phyloP scores from a whole-genome alignment of 2,888 invertebrate species.

The Resseliella maxima region DNA sequence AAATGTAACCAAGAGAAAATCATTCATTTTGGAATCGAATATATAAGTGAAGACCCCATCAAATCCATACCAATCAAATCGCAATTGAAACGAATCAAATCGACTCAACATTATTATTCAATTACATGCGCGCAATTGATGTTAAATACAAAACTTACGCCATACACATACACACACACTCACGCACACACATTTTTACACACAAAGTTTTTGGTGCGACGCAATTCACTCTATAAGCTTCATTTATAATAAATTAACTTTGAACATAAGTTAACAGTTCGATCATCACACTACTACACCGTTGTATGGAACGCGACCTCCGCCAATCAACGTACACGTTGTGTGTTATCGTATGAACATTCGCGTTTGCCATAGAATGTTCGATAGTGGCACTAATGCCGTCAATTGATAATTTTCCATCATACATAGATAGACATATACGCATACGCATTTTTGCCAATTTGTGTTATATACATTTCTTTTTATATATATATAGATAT shows the following conservation, averaged over 20 bases:
- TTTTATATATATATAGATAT: neutral
- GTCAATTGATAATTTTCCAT: conserved; percentile 51
- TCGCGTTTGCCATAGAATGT: neutral
- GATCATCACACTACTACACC: conserved; percentile 14
- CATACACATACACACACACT: neutral
- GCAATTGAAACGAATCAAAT: conserved; percentile 8
- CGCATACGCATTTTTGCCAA: neutral
- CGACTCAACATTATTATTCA: conserved; percentile 46
- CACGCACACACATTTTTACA: neutral
- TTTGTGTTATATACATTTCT: conserved; percentile 11
- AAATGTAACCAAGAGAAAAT: too few relatives aligned
- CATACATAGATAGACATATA: neutral
- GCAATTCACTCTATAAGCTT: conserved; percentile 22
- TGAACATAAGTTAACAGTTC: conserved; percentile 53
- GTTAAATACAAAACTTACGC: neutral
- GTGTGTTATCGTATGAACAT: neutral
- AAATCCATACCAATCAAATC: neutral
- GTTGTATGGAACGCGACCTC: too few relatives aligned
- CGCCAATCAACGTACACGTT: too few relatives aligned
- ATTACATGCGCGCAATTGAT: conserved; percentile 32
- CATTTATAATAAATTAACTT: conserved; percentile 46
- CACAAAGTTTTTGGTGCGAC: neutral
- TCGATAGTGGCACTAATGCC: conserved; percentile 18
- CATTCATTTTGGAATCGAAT: neutral
- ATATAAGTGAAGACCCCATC: neutral